phyloP scores from a whole-genome alignment of 2,888 invertebrate genomes.

The Tryphoninae sp. region DNA sequence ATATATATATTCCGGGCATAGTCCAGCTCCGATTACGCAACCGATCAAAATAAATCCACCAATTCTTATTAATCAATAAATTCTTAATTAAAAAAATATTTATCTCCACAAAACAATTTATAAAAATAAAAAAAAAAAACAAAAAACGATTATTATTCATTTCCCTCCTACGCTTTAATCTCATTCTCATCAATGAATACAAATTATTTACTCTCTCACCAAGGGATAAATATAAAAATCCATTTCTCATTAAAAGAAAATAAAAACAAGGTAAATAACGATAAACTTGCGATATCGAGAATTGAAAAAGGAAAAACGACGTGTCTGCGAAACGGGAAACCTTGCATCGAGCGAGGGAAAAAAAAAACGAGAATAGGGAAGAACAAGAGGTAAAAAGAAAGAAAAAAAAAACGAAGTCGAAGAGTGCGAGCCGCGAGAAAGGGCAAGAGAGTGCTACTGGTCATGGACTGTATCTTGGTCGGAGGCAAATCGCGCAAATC shows the following conservation, averaged over 20 bases:
- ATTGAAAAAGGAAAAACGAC: not conserved
- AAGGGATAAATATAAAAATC: no score
- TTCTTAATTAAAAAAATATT: no score
- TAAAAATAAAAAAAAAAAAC: no score
- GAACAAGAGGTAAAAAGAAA: constrained; percentile 14
- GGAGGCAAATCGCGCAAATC: constrained; percentile 19
- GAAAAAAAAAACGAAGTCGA: constrained; percentile 6
- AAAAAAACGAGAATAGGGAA: constrained; percentile 1
- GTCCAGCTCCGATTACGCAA: no score
- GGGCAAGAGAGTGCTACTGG: constrained; percentile 57
- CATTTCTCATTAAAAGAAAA: not conserved
- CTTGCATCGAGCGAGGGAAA: constrained; percentile 14
- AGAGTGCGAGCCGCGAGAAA: constrained; percentile 37
- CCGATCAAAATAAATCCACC: no score
- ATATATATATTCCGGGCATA: no score
- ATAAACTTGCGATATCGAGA: not conserved
- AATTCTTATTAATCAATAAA: no score
- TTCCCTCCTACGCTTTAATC: no score
- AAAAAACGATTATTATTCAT: no score
- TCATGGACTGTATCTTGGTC: constrained; percentile 58
- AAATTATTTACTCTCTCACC: no score
- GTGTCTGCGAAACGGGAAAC: constrained; percentile 1
- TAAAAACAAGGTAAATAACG: not conserved
- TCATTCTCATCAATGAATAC: no score
- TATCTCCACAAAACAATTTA: no score